Evolutionary conservation across 2,113 vertebrate genomes (phyloP), one percentile per base, ranked within the genome.

Genomic region (Thymallus thymallus): DNA sequence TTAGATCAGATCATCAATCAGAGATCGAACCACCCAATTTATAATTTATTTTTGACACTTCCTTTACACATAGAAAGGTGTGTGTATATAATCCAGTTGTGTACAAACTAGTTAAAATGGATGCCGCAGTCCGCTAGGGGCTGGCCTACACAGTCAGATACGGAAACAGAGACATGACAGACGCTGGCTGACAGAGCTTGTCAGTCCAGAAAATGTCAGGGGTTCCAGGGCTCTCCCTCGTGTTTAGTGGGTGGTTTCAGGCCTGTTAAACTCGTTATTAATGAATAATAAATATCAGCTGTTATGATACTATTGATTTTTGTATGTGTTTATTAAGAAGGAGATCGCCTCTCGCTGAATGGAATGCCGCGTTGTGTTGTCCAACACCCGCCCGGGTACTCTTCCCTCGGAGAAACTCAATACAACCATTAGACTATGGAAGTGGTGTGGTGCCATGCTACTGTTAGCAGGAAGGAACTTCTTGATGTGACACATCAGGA

Each of bases 221-320:
- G 41, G 22, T 16, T 35, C 22, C 71, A 32, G 62, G 14, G 4
- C 56, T 29, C 16, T 72, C 10, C 68, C 64, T 72, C 24, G 48
- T 24, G 69, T 86, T 86, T 87, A 91, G 87, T 84, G 87, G 89
- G 88, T 90, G 91, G 89, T 88, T 91, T 90, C 61, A 66, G 68
- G 64, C 71, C 76, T 83, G 81, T 88, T 82, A 92, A 88, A 77
- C 82, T 70, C 69, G 79, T 90, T 90, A 91, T 91, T 88, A 90
- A 92, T 93, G 85, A 94, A 92, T 93, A 92, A 94, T 93, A 88
- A 92, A 94, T 92, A 90, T 83, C 74, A 63, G 81, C 83, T 88
- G 89, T 90, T 92, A 92, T 92, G 92, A 93, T 92, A 87, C 86
- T 92, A 94, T 92, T 91, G 92, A 93, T 92, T 91, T 89, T 70